Conservation (phyloP, 2,797 vertebrate species). For the Fringilla coelebs region DNA sequence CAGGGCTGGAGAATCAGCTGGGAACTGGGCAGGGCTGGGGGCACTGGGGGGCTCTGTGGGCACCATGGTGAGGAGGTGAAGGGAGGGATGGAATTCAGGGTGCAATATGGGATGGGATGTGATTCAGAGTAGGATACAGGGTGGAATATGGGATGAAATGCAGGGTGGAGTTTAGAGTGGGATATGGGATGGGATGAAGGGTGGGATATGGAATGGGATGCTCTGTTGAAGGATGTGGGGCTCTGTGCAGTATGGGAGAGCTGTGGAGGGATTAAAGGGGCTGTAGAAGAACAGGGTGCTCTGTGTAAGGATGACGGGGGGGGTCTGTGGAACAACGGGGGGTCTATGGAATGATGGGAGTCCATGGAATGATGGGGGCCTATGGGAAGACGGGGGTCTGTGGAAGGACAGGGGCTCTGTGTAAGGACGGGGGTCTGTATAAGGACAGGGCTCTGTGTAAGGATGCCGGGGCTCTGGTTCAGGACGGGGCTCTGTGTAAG, state of each 20-base stretch:
- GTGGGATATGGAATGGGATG: neutral
- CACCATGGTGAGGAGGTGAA: rapidly evolving
- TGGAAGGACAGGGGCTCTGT: neutral
- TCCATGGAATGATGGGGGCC: too few relatives aligned
- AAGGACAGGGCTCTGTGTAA: too few relatives aligned
- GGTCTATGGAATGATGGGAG: too few relatives aligned
- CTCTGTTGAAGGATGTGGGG: neutral
- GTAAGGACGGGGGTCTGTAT: too few relatives aligned
- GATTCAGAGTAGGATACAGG: too few relatives aligned
- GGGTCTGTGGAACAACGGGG: too few relatives aligned
- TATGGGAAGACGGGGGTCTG: too few relatives aligned
- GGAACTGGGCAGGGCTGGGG: neutral
- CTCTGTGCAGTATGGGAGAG: neutral
- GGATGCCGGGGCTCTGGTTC: too few relatives aligned
- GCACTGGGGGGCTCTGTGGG: neutral
- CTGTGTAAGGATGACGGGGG: too few relatives aligned
- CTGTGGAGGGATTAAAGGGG: neutral
- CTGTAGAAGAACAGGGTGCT: neutral
- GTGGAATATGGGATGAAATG: neutral
- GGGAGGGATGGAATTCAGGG: neutral
- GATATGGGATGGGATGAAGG: neutral
- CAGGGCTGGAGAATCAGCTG: neutral
- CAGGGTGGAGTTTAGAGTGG: too few relatives aligned
- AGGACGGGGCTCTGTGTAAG: too few relatives aligned
- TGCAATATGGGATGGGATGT: neutral